Conservation (phyloP, 2,113 vertebrate species). For the Pelecanus crispus region DNA sequence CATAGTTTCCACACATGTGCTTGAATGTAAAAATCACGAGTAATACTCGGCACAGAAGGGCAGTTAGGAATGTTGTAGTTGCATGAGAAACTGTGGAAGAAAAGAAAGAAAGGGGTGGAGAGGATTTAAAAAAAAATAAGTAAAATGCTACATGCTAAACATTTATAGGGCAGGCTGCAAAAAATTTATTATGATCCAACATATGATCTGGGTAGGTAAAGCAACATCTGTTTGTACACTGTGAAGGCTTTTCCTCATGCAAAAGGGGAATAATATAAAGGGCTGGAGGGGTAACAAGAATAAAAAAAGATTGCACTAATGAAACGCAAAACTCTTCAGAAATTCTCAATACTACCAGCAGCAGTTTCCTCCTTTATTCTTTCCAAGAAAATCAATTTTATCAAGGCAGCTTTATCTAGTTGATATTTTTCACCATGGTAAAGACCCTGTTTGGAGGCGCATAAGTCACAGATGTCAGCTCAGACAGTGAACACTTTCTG, state of each 20-base stretch:
- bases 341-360: conserved; percentile 30
- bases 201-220: not conserved
- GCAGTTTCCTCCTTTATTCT: conserved; percentile 29
- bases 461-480: conserved; percentile 6
- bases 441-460: not conserved
- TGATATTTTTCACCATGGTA: conserved; percentile 16
- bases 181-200: not conserved
- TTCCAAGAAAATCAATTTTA: conserved; percentile 47
- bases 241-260: conserved; percentile 45
- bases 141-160: not conserved
- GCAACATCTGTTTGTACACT: conserved; percentile 44
- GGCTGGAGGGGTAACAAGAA: conserved; percentile 35
- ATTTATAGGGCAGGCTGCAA: not conserved
- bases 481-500: not conserved
- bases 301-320: conserved; percentile 20
- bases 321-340: conserved; percentile 46
- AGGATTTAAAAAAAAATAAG: not conserved
- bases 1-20: not conserved
- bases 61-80: not conserved
- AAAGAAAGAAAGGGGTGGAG: not conserved
- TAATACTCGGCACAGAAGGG: not conserved
- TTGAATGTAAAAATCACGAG: not conserved
- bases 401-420: conserved; percentile 26
- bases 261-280: conserved; percentile 39
- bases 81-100: not conserved